Evolutionary conservation across 1,140 invertebrate species (phyloP).

Genomic region (Solen grandis): DNA sequence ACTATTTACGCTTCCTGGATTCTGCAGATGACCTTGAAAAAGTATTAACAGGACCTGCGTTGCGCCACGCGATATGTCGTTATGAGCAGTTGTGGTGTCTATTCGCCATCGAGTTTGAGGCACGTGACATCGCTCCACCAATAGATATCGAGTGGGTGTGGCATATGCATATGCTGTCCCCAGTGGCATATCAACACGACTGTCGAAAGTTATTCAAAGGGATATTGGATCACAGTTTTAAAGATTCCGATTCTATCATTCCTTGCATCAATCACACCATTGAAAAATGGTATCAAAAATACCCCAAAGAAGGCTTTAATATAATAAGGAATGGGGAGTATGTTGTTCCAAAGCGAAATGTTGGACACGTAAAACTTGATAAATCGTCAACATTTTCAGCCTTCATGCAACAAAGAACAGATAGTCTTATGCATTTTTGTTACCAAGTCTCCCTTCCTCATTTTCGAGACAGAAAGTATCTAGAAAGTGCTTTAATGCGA

Average conservation of each 20-base stretch:
- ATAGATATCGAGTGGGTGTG: conserved; percentile 81
- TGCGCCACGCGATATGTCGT: conserved; percentile 76
- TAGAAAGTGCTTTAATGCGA: conserved; percentile 76
- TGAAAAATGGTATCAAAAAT: conserved; percentile 18
- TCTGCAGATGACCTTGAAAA: conserved; percentile 35
- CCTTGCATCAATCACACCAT: conserved; percentile 5
- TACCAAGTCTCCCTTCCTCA: conserved; percentile 81
- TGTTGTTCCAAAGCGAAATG: conserved; percentile 17
- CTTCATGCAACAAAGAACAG: conserved; percentile 72
- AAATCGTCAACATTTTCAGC: conserved; percentile 66
- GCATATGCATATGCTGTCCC: conserved; percentile 80
- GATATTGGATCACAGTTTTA: conserved; percentile 76
- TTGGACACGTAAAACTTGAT: conserved; percentile 17
- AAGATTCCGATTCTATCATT: conserved; percentile 60
- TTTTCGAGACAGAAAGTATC: conserved; percentile 76
- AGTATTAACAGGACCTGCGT: conserved; percentile 55
- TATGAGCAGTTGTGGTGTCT: conserved; percentile 80
- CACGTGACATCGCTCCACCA: conserved; percentile 71
- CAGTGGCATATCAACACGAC: conserved; percentile 76
- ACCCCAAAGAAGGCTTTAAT: conserved; percentile 31
- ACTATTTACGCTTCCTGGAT: conserved; percentile 34
- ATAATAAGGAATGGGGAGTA: conserved; percentile 40
- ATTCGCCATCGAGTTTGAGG: conserved; percentile 66
- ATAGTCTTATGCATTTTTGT: conserved; percentile 69
- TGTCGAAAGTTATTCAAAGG: conserved; percentile 72